Evolutionary conservation across 2,113 vertebrate genomes (phyloP).

Genomic region (Psephotus haematonotus): DNA sequence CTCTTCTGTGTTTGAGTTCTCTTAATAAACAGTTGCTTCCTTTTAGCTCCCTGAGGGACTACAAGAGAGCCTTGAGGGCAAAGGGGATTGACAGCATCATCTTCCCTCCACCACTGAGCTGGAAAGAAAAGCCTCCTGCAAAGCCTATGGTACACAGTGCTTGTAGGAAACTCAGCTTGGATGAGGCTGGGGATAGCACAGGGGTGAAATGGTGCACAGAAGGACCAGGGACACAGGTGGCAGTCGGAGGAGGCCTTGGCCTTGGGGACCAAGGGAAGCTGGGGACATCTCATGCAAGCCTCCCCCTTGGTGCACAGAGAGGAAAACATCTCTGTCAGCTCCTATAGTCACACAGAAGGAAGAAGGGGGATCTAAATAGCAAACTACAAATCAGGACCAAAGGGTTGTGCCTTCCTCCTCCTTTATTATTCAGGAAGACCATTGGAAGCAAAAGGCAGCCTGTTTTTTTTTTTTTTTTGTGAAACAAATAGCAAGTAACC

Average conservation of each 20-base stretch:
- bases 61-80: background rate
- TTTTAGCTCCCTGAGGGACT: constrained; percentile 21
- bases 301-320: rapidly evolving
- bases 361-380: background rate
- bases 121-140: constrained; percentile 7
- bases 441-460: background rate
- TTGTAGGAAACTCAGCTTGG: background rate
- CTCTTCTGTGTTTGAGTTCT: background rate
- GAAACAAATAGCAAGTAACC: constrained; percentile 7
- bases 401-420: background rate
- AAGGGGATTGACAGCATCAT: background rate
- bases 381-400: background rate
- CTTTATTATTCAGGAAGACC: background rate
- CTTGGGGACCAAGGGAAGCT: background rate
- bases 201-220: background rate
- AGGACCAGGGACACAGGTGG: background rate
- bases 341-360: background rate
- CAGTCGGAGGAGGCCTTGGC: background rate
- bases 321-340: background rate
- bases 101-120: background rate
- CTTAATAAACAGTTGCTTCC: constrained; percentile 45
- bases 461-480: background rate
- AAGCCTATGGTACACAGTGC: background rate
- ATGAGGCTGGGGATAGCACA: background rate
- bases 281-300: background rate